Conservation (phyloP, 2,113 vertebrate species). For the Xyrauchen texanus region DNA sequence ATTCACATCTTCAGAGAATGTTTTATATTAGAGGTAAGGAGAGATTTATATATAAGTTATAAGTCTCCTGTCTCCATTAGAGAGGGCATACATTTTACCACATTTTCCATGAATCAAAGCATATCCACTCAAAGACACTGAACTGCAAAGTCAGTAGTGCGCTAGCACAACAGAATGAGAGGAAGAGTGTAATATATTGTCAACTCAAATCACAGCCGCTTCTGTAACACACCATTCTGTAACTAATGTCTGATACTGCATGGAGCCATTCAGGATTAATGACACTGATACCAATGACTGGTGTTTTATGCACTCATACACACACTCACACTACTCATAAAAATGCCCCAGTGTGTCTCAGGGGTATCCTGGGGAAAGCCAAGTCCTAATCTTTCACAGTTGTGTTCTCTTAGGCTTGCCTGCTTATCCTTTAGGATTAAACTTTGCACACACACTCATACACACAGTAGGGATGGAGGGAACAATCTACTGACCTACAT, state of each 20-base stretch:
- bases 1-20: too few species aligned
- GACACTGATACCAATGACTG: slow-evolving; percentile 30
- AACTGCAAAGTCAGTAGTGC: background rate
- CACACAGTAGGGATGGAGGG: slow-evolving; percentile 20
- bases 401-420: slow-evolving; percentile 27
- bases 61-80: too few species aligned
- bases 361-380: slow-evolving; percentile 50
- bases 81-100: too few species aligned
- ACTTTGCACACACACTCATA: too few species aligned
- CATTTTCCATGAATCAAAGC: too few species aligned
- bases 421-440: slow-evolving; percentile 56
- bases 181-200: background rate
- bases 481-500: slow-evolving; percentile 47
- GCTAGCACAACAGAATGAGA: background rate
- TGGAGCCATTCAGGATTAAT: slow-evolving; percentile 44
- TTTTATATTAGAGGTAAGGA: too few species aligned
- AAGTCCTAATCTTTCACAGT: slow-evolving; percentile 48
- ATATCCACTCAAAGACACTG: too few species aligned
- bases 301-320: slow-evolving; percentile 12
- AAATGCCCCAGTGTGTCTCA: slow-evolving; percentile 13
- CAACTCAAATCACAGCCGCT: slow-evolving; percentile 12
- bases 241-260: slow-evolving; percentile 29
- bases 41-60: too few species aligned
- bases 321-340: slow-evolving; percentile 17
- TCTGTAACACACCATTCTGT: slow-evolving; percentile 30